phyloP scores from a whole-genome alignment of 2,888 invertebrate genomes.

The Pollenia angustigena region DNA sequence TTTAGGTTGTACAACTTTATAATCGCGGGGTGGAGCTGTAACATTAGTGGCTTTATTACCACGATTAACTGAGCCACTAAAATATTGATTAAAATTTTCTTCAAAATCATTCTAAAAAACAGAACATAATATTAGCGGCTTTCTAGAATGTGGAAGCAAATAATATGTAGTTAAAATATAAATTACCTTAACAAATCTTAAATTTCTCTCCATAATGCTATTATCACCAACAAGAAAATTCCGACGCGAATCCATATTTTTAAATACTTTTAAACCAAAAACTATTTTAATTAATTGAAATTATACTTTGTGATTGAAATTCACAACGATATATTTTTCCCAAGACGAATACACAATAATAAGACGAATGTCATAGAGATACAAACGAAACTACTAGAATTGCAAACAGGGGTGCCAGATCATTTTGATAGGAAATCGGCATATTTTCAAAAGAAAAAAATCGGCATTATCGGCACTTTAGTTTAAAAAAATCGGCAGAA shows the following conservation, averaged over 20 bases:
- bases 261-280: background rate
- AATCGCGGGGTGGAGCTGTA: constrained; percentile 83
- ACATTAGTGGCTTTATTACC: constrained; percentile 26
- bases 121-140: constrained; percentile 7
- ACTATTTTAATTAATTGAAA: background rate
- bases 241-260: constrained; percentile 52
- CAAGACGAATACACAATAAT: background rate
- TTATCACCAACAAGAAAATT: constrained; percentile 86
- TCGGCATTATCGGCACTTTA: no score
- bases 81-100: constrained; percentile 86
- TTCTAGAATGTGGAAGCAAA: background rate
- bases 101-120: constrained; percentile 85
- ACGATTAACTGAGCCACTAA: constrained; percentile 78
- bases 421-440: no score
- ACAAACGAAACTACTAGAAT: constrained; percentile 29
- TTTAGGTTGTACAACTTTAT: constrained; percentile 87
- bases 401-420: background rate
- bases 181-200: constrained; percentile 84
- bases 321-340: background rate
- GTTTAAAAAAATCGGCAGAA: no score
- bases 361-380: constrained; percentile 34
- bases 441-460: no score
- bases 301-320: background rate
- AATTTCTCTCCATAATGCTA: constrained; percentile 86
- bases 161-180: background rate